phyloP scores from a whole-genome alignment of 2,113 vertebrate genomes.

The Sorex fumeus region DNA sequence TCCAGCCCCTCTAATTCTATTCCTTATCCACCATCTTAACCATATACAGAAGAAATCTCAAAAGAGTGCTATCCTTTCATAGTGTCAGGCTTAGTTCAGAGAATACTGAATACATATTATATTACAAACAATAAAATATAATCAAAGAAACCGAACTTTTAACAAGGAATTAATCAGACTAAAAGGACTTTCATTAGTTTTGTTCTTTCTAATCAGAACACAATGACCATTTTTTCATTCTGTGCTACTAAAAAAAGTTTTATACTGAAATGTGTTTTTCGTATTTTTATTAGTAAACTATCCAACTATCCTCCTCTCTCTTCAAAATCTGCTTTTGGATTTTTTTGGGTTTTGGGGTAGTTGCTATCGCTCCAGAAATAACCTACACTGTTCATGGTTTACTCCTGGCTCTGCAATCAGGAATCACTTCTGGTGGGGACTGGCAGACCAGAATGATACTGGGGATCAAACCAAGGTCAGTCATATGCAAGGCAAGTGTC shows the following conservation, averaged over 20 bases:
- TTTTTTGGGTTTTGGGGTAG: no score
- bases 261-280: neutral
- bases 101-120: slow-evolving; percentile 25
- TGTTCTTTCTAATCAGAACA: neutral
- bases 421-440: neutral
- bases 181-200: slow-evolving; percentile 7
- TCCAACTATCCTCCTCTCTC: no score
- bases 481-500: no score
- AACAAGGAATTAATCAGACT: slow-evolving; percentile 15
- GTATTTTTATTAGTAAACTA: neutral
- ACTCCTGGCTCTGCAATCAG: no score
- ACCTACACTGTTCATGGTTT: neutral
- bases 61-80: neutral
- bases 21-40: neutral
- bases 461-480: no score
- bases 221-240: neutral
- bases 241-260: neutral
- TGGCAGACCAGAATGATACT: no score
- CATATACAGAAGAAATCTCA: neutral
- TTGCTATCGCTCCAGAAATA: no score
- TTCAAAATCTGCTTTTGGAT: no score
- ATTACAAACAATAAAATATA: neutral
- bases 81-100: neutral
- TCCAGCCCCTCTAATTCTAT: no score
- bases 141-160: slow-evolving; percentile 53